Percentiles rank a stretch among this genome's conserved stretches.
phyloP scores from a whole-genome alignment of 2,888 invertebrate genomes.

The Chrysolina haemoptera region DNA sequence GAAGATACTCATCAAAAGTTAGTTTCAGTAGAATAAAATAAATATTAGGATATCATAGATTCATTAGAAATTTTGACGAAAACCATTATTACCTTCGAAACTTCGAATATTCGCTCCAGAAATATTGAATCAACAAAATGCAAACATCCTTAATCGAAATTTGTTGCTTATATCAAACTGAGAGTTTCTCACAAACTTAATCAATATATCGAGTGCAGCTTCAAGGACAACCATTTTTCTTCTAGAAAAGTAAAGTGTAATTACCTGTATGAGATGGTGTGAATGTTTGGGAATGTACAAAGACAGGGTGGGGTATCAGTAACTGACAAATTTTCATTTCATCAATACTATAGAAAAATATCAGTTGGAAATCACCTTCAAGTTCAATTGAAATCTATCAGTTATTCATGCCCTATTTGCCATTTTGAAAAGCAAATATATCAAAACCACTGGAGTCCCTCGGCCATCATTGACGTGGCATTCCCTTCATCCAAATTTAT shows the following conservation, averaged over 20 bases:
- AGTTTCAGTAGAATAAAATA: too few species aligned
- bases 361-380: slow-evolving; percentile 6
- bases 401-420: slow-evolving; percentile 30
- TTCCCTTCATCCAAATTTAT: slow-evolving; percentile 36
- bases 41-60: too few species aligned
- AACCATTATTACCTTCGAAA: too few species aligned
- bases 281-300: slow-evolving; percentile 31
- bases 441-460: slow-evolving; percentile 56
- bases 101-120: too few species aligned
- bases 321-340: slow-evolving; percentile 15
- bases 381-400: slow-evolving; percentile 23
- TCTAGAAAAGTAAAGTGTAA: background rate
- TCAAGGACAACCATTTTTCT: background rate
- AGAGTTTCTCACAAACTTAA: background rate
- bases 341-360: background rate
- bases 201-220: background rate
- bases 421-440: slow-evolving; percentile 48
- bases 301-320: slow-evolving; percentile 28
- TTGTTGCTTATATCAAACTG: too few species aligned
- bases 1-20: too few species aligned
- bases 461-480: slow-evolving; percentile 40
- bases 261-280: slow-evolving; percentile 23
- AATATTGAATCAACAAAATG: too few species aligned
- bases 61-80: too few species aligned
- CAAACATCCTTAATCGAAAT: too few species aligned